Conservation (phyloP, 2,888 invertebrate genomes). For the Ephialtes manifestator region DNA sequence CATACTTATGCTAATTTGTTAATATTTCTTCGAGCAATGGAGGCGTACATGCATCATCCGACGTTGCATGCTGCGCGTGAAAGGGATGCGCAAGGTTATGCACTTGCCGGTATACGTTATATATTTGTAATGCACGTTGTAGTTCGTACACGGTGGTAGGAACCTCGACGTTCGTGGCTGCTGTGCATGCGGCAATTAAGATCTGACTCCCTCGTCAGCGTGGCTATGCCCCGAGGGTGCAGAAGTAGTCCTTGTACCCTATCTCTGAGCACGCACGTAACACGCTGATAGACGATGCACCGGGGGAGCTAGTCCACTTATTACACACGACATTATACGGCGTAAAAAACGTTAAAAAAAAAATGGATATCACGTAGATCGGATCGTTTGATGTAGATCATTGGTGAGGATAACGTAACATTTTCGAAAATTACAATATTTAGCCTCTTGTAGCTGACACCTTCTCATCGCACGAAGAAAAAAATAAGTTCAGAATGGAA, state of each 20-base stretch:
- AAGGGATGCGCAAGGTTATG: slow-evolving; percentile 11
- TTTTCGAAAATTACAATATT: neutral
- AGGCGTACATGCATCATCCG: slow-evolving; percentile 46
- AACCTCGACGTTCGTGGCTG: slow-evolving; percentile 56
- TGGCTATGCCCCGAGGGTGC: slow-evolving; percentile 48
- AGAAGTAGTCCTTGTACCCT: slow-evolving; percentile 49
- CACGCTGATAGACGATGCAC: slow-evolving; percentile 43
- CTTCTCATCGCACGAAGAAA: neutral
- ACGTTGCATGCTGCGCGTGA: neutral
- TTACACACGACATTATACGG: slow-evolving; percentile 19
- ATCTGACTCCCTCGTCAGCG: slow-evolving; percentile 73
- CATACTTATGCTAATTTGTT: slow-evolving; percentile 65
- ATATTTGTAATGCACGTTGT: slow-evolving; percentile 25
- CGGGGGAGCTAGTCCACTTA: slow-evolving; percentile 35
- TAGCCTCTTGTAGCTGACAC: neutral
- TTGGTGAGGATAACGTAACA: neutral
- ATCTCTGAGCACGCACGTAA: slow-evolving; percentile 55
- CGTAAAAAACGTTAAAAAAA: neutral
- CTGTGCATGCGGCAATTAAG: slow-evolving; percentile 79
- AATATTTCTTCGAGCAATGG: slow-evolving; percentile 66
- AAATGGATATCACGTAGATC: slow-evolving; percentile 21
- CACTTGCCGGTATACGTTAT: slow-evolving; percentile 9
- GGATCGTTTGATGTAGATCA: slow-evolving; percentile 9
- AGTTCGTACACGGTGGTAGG: slow-evolving; percentile 23
- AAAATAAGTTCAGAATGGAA: no score